Percentiles rank a stretch among this genome's conserved stretches.
Evolutionary conservation across 2,888 invertebrate genomes (phyloP).

Genomic region (Caenorhabditis doughertyi): DNA sequence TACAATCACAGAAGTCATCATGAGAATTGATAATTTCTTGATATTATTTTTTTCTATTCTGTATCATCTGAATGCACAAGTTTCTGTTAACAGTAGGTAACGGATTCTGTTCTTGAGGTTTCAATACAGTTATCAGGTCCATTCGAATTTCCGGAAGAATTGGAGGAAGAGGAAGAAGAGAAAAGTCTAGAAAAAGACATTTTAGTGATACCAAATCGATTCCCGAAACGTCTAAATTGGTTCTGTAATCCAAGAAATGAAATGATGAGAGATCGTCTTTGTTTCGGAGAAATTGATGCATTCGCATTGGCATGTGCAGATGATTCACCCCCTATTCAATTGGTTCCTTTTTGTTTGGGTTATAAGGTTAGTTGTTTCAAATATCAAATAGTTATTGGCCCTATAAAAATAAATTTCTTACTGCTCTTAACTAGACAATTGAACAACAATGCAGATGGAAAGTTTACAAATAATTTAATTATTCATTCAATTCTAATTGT

Average conservation of each 20-base stretch:
- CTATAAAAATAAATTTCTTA: background rate
- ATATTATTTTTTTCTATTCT: constrained; percentile 9
- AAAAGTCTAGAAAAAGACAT: constrained; percentile 69
- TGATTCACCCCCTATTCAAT: constrained; percentile 74
- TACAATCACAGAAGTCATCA: constrained; percentile 19
- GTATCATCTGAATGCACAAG: constrained; percentile 7
- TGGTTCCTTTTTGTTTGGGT: constrained; percentile 76
- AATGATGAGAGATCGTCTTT: constrained; percentile 74
- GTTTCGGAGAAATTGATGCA: constrained; percentile 73
- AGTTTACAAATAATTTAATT: background rate
- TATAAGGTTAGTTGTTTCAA: constrained; percentile 63
- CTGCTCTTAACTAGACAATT: too few relatives aligned
- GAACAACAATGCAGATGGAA: too few relatives aligned
- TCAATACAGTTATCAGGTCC: constrained; percentile 36
- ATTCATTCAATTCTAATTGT: background rate
- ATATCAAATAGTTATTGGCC: constrained; percentile 6
- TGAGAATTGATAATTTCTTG: constrained; percentile 5
- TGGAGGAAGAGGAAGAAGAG: constrained; percentile 64
- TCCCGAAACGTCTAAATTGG: constrained; percentile 72
- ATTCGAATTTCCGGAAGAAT: constrained; percentile 62
- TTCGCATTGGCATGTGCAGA: constrained; percentile 75
- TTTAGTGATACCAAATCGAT: constrained; percentile 71
- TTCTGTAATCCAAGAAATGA: constrained; percentile 71
- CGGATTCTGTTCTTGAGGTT: background rate
- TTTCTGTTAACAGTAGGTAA: constrained; percentile 26